A percentile compares a stretch with the other conserved stretches of the same genome.
phyloP scores from a whole-genome alignment of 2,888 invertebrate genomes.

The Eupithecia dodoneata region DNA sequence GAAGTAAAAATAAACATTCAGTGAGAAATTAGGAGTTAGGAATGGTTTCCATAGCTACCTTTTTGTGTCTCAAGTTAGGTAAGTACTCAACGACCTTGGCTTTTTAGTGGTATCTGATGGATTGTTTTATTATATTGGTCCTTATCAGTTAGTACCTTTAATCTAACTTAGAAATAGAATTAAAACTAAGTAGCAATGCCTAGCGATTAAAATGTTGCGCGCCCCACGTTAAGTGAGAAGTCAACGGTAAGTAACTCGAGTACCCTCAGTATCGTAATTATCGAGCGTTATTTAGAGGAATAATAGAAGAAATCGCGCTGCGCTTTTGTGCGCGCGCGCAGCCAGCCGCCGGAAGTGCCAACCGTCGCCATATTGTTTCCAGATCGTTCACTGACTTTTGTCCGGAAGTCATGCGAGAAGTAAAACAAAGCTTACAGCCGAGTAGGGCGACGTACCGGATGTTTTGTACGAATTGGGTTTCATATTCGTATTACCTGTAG shows the following conservation, averaged over 20 bases:
- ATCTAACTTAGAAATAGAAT: too few relatives aligned
- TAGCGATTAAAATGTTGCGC: slow-evolving; percentile 44
- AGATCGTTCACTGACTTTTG: slow-evolving; percentile 43
- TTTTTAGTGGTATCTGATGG: too few relatives aligned
- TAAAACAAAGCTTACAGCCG: slow-evolving; percentile 10
- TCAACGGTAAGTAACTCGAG: slow-evolving; percentile 67
- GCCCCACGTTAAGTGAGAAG: slow-evolving; percentile 46
- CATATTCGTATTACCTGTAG: neutral
- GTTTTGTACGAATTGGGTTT: neutral
- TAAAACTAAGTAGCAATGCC: too few relatives aligned
- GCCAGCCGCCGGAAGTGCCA: slow-evolving; percentile 55
- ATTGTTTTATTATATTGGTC: too few relatives aligned
- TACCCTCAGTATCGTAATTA: slow-evolving; percentile 59
- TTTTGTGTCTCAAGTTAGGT: too few relatives aligned
- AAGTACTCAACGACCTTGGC: too few relatives aligned
- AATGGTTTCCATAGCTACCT: too few relatives aligned
- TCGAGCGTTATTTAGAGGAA: slow-evolving; percentile 58
- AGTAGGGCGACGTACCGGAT: neutral
- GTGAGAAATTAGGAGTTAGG: too few relatives aligned
- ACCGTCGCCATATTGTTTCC: slow-evolving; percentile 58
- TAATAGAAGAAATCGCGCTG: slow-evolving; percentile 67
- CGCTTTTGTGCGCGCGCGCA: slow-evolving; percentile 74
- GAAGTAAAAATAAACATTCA: too few relatives aligned
- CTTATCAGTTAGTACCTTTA: too few relatives aligned
- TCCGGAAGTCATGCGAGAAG: neutral